phyloP scores from a whole-genome alignment of 2,888 invertebrate genomes.

The Liposcelis brunnea region DNA sequence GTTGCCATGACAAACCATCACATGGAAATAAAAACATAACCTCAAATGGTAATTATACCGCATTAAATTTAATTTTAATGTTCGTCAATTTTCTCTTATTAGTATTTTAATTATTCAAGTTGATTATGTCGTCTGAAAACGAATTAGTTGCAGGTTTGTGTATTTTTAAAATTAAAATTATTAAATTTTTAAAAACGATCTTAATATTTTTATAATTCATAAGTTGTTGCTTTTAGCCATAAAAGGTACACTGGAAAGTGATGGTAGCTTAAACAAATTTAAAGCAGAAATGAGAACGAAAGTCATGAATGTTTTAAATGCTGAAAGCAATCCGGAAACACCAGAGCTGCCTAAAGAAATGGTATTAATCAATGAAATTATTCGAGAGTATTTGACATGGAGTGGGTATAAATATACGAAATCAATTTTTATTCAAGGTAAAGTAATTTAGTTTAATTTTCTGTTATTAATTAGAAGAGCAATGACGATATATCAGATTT shows the following conservation, averaged over 20 bases:
- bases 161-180: no score
- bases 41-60: no score
- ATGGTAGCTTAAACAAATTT: constrained; percentile 8
- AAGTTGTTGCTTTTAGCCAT: constrained; percentile 8
- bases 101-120: no score
- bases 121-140: no score
- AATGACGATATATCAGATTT: no score
- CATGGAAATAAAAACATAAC: no score
- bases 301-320: constrained; percentile 7
- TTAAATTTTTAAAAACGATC: no score
- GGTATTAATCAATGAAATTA: constrained; percentile 6
- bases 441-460: no score
- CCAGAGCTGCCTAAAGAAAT: constrained; percentile 6
- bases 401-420: constrained; percentile 9
- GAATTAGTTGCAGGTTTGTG: no score
- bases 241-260: constrained; percentile 3
- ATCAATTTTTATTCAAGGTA: constrained; percentile 9
- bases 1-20: no score
- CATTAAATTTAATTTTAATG: no score
- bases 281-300: constrained; percentile 9
- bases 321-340: neutral
- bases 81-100: no score
- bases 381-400: constrained; percentile 10
- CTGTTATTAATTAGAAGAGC: neutral
- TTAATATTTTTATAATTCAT: neutral